phyloP scores from a whole-genome alignment of 2,113 vertebrate species.

The Ariopsis seemanni region DNA sequence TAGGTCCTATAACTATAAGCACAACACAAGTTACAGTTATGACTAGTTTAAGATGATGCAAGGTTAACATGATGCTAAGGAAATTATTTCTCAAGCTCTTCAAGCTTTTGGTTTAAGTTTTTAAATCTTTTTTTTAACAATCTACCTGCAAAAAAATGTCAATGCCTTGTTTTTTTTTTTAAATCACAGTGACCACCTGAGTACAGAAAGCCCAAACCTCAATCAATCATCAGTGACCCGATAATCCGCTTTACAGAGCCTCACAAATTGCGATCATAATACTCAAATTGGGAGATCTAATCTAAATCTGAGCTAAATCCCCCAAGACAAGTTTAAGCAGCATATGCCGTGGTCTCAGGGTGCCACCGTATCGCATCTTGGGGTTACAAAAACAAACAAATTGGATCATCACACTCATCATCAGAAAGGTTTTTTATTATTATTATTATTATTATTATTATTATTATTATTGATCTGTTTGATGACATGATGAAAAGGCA shows the following conservation, averaged over 20 bases:
- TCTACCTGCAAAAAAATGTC: neutral
- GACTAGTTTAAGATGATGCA: neutral
- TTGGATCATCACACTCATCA: neutral
- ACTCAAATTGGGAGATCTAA: constrained; percentile 36
- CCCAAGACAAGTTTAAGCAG: constrained; percentile 39
- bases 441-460: no score
- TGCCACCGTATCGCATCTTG: constrained; percentile 3
- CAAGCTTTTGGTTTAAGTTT: neutral
- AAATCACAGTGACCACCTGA: neutral
- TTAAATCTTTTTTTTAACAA: neutral
- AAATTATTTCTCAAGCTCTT: neutral
- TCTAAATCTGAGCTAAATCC: constrained; percentile 44
- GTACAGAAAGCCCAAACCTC: constrained; percentile 20
- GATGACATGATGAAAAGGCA: no score
- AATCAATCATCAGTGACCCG: constrained; percentile 24
- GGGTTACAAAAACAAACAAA: neutral
- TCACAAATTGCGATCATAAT: constrained; percentile 24
- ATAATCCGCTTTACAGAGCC: constrained; percentile 41
- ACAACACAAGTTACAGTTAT: neutral
- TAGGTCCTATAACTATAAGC: neutral
- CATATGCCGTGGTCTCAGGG: constrained; percentile 38
- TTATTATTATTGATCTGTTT: no score
- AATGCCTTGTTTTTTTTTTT: neutral
- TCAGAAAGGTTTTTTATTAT: neutral
- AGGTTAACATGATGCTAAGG: neutral